These are phyloP conservation scores for Oxyura jamaicensis DNA, from an alignment of 2,113 vertebrate species.

Conservation along the genomic window DNA sequence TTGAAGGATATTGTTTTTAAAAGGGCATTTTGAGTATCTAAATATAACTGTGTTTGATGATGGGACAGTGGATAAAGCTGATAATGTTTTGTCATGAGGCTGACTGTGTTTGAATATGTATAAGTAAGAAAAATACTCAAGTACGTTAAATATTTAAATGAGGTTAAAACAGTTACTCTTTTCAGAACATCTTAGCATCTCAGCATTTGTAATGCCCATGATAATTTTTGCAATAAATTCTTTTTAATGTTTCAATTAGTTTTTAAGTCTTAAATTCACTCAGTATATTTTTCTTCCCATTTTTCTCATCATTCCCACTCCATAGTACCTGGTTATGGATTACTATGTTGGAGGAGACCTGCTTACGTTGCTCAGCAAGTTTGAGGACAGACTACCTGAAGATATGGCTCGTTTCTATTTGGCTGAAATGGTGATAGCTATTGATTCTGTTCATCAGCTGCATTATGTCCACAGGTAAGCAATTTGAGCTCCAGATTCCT, in stretches of 20 bases:
- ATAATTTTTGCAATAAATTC: background rate
- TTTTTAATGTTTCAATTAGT: background rate
- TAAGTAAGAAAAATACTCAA: background rate
- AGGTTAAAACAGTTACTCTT: background rate
- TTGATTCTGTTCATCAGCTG: conserved; percentile 97
- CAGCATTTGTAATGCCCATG: background rate
- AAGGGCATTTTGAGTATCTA: background rate
- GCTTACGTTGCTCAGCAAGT: conserved; percentile 97
- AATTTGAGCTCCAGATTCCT: background rate
- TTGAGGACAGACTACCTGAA: conserved; percentile 96
- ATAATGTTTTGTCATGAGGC: background rate
- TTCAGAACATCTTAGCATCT: background rate
- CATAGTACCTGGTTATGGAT: conserved; percentile 98
- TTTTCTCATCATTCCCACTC: background rate
- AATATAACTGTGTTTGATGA: background rate
- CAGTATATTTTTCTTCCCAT: background rate
- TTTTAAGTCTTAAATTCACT: background rate
- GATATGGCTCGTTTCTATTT: conserved; percentile 99
- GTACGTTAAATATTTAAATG: background rate
- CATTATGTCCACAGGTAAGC: conserved; percentile 97
- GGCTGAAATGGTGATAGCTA: conserved; percentile 98
- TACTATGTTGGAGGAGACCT: conserved; percentile 99
- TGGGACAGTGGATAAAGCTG: background rate
- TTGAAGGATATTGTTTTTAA: background rate
- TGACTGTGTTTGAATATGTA: background rate